phyloP scores from a whole-genome alignment of 2,888 invertebrate species.

The Bibio marci region DNA sequence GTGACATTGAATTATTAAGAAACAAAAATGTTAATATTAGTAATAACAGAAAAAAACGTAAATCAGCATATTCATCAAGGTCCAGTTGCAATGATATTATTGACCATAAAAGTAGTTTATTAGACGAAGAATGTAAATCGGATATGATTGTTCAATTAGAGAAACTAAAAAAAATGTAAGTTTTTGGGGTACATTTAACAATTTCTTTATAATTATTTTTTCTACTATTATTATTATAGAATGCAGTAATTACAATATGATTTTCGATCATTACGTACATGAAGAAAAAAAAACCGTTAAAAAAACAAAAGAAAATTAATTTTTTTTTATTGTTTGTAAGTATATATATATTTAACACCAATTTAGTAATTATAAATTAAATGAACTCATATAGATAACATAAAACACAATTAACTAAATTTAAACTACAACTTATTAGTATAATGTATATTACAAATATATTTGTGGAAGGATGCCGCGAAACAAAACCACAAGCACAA shows the following conservation, averaged over 20 bases:
- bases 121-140: slow-evolving; percentile 14
- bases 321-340: too few relatives aligned
- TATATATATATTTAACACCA: too few relatives aligned
- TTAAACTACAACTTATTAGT: too few relatives aligned
- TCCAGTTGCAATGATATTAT: background rate
- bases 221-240: slow-evolving; percentile 29
- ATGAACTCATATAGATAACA: too few relatives aligned
- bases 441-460: too few relatives aligned
- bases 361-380: too few relatives aligned
- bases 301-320: too few relatives aligned
- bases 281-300: slow-evolving; percentile 70
- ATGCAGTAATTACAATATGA: slow-evolving; percentile 57
- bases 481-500: too few relatives aligned
- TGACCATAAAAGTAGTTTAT: slow-evolving; percentile 8
- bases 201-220: background rate
- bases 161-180: slow-evolving; percentile 21
- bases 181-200: background rate
- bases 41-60: slow-evolving; percentile 10
- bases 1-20: slow-evolving; percentile 49
- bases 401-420: too few relatives aligned
- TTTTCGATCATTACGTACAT: slow-evolving; percentile 58
- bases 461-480: too few relatives aligned
- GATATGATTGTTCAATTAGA: slow-evolving; percentile 26
- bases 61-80: background rate
- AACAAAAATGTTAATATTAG: slow-evolving; percentile 24